Base-by-base conservation (phyloP, 2,797 vertebrate genomes). In the Ptychobarbus kaznakovi region DNA sequence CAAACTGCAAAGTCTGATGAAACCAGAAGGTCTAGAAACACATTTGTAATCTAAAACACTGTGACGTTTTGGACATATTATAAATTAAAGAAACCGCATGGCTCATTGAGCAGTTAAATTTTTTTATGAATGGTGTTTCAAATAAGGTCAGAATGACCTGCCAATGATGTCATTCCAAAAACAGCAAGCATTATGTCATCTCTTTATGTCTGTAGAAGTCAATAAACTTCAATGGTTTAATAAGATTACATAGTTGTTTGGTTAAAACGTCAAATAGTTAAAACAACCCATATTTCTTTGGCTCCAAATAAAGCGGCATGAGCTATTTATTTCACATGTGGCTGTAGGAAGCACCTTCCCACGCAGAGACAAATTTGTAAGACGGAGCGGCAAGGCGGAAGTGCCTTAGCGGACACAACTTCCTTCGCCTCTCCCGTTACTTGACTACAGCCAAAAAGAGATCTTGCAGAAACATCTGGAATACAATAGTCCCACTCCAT, bases 391-490 rank as follows among this genome's bases (percentile, higher is more conserved):
- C 58, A 85, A 88, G 88, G 87, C 93, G 93, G 93, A 95, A 93
- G 93, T 91, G 91, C 82, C 91, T 93, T 91, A 85, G 93, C 91
- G 92, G 93, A 94, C 92, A 91, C 90, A 89, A 89, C 89, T 93
- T 94, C 94, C 93, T 93, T 77, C 86, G 69, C 88, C 89, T 88
- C 86, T 94, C 92, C 92, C 90, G 84, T 82, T 91, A 88, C 91
- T 92, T 58, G 81, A 89, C 92, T 90, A 86, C 75, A 90, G 92
- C 87, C 91, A 20, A 91, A 86, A 81, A 91, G 91, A 92, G 93
- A 92, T 92, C 93, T 91, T 92, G 89, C 89, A 82, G 88, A 89
- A 93, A 94, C 93, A 94, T 95, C 94, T 95, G 95, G 93, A 95
- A 94, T 85, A 92, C 82, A 90, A 94, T 92, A 92, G 88, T 93